Evolutionary conservation across 1,140 invertebrate genomes (phyloP).

Genomic region (Argopecten irradians): DNA sequence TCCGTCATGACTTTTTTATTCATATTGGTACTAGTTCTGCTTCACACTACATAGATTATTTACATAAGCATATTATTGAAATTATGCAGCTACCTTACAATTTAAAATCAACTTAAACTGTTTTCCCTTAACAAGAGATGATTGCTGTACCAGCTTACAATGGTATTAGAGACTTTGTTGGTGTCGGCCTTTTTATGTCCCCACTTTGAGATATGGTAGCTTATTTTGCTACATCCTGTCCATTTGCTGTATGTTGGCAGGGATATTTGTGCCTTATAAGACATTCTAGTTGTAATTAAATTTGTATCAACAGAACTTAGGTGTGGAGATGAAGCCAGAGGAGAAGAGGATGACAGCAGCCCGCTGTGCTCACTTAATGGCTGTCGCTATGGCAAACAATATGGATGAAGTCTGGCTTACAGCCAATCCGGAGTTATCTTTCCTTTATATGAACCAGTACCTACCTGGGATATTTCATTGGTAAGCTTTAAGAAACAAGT

Average conservation of each 20-base stretch:
- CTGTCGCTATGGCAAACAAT: slow-evolving; percentile 86
- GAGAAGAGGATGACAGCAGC: slow-evolving; percentile 81
- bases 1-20: not conserved
- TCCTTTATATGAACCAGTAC: slow-evolving; percentile 74
- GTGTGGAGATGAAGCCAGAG: slow-evolving; percentile 49
- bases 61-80: too few species aligned
- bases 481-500: slow-evolving; percentile 33
- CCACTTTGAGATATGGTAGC: not conserved
- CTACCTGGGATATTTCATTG: slow-evolving; percentile 48
- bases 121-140: not conserved
- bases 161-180: not conserved
- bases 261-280: not conserved
- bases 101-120: not conserved
- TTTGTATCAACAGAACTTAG: slow-evolving; percentile 48
- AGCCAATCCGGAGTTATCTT: slow-evolving; percentile 81
- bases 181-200: not conserved
- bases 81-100: too few species aligned
- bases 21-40: not conserved
- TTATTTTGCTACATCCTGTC: not conserved
- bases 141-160: not conserved
- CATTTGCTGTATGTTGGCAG: not conserved
- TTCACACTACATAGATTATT: too few species aligned
- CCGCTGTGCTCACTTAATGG: slow-evolving; percentile 85
- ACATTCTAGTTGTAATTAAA: not conserved
- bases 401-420: slow-evolving; percentile 86